Evolutionary conservation across 2,888 invertebrate genomes (phyloP), one percentile per base, ranked within the genome.

Genomic region (Tholera decimalis): DNA sequence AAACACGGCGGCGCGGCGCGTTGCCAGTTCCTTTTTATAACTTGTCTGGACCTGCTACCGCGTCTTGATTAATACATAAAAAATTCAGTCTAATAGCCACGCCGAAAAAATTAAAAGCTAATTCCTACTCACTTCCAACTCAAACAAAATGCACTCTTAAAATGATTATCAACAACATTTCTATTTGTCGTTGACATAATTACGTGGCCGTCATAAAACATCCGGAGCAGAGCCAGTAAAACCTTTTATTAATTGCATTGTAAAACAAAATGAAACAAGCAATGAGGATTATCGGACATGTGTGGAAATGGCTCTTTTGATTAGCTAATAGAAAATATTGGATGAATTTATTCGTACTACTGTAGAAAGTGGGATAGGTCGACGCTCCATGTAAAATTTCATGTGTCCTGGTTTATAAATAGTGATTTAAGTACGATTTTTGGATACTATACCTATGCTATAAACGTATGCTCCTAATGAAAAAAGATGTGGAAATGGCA

Each of bases 171-270:
- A 24, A 30, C 46, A 50, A n/a, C 8, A 18, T 51, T 28, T 2
- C 9, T 43, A 39, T 53, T 47, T 63, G 28, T 55, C 50, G 37
- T 63, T 75, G 62, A 76, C 51, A 55, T 58, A 74, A 50, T 59
- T 70, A n/a, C n/a, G n/a, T n/a, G n/a, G n/a, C 33, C 24, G 35
- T 73, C 58, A 63, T 53, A 51, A 65, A 55, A 58, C 26, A 73
- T 80, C 80, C 18, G 9, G 7, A 3, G 39, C 77, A 80, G 64
- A 43, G 8, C 47, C 15, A 9, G 15, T 15, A 5, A 24, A 47
- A 35, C 51, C 24, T 58, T 55, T 76, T 57, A 55, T 49, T 58
- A 64, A 71, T 57, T 63, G 61, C 56, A 57, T 43, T 55, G 39
- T 59, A 7, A 54, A 58, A 67, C 24, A 53, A 73, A 64, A 64